Evolutionary conservation across 2,888 invertebrate species (phyloP), one percentile per base, ranked within the genome.

Genomic region (Imbricaverruca yamaguchii): DNA sequence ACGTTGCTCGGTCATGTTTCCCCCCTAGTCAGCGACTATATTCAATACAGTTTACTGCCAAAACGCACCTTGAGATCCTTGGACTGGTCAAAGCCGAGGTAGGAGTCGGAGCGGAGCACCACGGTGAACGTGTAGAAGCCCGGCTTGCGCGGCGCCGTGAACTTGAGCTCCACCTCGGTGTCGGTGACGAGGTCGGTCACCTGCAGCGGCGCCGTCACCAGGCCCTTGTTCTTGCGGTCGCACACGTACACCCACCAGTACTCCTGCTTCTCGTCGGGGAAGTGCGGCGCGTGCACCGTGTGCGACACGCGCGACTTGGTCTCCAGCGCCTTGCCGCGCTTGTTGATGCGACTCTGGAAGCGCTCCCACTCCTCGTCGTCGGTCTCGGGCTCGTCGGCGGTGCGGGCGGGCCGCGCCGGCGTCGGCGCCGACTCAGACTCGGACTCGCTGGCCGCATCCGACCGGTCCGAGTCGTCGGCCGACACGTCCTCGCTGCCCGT

Each of bases 171-270:
- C 84, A 97, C 92, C 89, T 96, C 96, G 89, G 97, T 96, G 85
- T 92, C 89, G 86, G 92, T 91, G 79, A 95, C 93, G 83, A 99
- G 91, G 87, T 95, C 95, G 81, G 98, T 98, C 83, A 98, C 92
- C 86, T 97, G 94, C 87, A 94, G 93, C 74, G 98, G 98, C 84
- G 95, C 93, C 80, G 98, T 96, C 84, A 98, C 91, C 85, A 99
- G 89, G 83, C 94, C 93, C 87, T 93, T 93, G 84, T 94, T 94
- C 89, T 96, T 98, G 85, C 95, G 92, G 89, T 99, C 98, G 88
- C 95, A 94, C 85, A 99, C 93, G 88, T 98, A 99, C 84, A 98
- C 93, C 98, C 98, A 99, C 98, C 99, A 99, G 89, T 94, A 98
- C 88, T 99, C 99, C 87, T 97, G 97, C 87, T 99, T 97, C 84